Base-by-base conservation (phyloP, 2,113 vertebrate species). In the Leptobrachium leishanense region DNA sequence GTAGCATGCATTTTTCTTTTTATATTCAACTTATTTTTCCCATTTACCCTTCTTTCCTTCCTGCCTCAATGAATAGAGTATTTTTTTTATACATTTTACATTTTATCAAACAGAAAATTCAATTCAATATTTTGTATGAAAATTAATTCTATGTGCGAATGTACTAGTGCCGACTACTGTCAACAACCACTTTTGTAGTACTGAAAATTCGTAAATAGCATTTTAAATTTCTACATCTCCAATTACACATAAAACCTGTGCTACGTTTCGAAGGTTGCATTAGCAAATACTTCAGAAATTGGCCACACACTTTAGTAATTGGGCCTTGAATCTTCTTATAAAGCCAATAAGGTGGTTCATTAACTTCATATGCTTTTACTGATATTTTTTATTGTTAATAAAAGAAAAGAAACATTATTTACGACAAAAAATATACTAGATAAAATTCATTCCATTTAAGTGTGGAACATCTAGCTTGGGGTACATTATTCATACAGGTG, bases 1-100 rank as follows among this genome's bases (percentile, higher is more conserved):
- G 50, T 13, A 76, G 84, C 80, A 67, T 15, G 13, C 81, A 83
- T 64, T 83, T 82, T 74, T 59, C 50, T 74, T 78, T 74, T 81
- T 74, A 81, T 81, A 65, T 74, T 72, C 54, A 50, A 44, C 67
- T 69, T 46, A 72, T 80, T 71, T 79, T 78, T 74, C 59, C 41
- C 8, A 13, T 72, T 67, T 67, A 20, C 50, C 46, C 72, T 1
- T 72, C 53, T 43, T 50, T 42, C 54, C 50, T 64, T 79, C 41
- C 2, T 59, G 42, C n/a, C 7, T 70, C 71, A 81, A 74, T 74
- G 64, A 74, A 62, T 68, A 46, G 64, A 67, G 71, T 46, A 81
- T 81, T 74, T 81, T 63, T 64, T 20, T 64, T 44, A 43, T 55
- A 55, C 31, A 63, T 62, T 68, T 57, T 62, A 64, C 42, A 74